Base-by-base conservation (phyloP, 1,140 invertebrate species). In the Hestina assimilis region DNA sequence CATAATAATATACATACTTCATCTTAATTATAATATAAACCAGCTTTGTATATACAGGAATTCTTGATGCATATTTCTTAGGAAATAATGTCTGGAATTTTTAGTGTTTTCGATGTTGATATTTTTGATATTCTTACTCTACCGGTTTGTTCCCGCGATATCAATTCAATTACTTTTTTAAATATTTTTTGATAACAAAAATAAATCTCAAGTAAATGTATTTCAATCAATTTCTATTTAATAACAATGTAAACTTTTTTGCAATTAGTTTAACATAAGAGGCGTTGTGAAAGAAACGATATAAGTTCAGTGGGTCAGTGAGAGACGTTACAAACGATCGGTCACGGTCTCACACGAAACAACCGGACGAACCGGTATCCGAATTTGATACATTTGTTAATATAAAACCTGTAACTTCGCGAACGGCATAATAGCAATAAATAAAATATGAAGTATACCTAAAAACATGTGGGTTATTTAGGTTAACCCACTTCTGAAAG, bases 251-350 rank as follows among this genome's bases (percentile, higher is more conserved):
- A 31, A 2, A 11, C 12, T 31, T 31, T 7, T 31, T 11, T 31
- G 28, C 8, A 28, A 28, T 9, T 28, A 6, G 26, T 28, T 28
- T 9, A 4, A 28, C n/a, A 28, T 28, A 2, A 15, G 14, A 15
- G 1, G 15, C 14, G 20, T 47, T 47, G 20, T 31, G 43, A 47
- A 47, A 47, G 23, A 29, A 46, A 12, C 28, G 15, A 35, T 1
- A 15, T 42, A 42, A 57, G 45, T 57, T 15, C 45, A 57, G 47
- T 59, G 31, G 47, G 56, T 59, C 47, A 59, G 52, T 38, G 38
- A 42, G 35, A 15, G 47, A 21, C 20, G 38, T 14, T 20, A 19
- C 41, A 43, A 48, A 31, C 17, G 35, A 45, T 52, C 42, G 57
- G 57, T 59, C 57, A 59, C 47, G 57, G 57, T 52, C 57, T 45